Evolutionary conservation across 1,140 invertebrate species (phyloP).

Genomic region (Dermatophagoides farinae): DNA sequence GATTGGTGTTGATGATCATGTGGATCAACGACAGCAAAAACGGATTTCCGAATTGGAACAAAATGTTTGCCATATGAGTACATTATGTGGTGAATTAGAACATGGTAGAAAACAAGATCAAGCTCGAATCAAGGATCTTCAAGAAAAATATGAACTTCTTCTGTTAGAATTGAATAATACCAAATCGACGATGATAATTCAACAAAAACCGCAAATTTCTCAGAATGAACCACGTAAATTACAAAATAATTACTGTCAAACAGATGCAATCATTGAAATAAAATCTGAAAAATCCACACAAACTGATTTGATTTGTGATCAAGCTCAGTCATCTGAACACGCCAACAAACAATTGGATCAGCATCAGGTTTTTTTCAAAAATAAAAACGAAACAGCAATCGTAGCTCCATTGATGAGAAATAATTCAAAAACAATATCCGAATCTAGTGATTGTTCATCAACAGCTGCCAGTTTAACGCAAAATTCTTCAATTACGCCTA

Average conservation of each 20-base stretch:
- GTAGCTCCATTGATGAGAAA: background rate
- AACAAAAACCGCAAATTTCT: background rate
- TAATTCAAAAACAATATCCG: background rate
- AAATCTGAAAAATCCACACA: background rate
- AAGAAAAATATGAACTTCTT: conserved; percentile 3
- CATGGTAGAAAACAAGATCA: conserved; percentile 3
- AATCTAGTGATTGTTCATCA: background rate
- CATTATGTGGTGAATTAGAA: conserved; percentile 15
- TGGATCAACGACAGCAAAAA: conserved; percentile 9
- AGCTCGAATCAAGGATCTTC: background rate
- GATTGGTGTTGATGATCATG: background rate
- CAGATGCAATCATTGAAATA: background rate
- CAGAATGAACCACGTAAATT: background rate
- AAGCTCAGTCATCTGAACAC: background rate
- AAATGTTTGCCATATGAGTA: conserved; percentile 14
- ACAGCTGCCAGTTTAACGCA: background rate
- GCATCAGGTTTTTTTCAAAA: too few relatives aligned
- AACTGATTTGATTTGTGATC: background rate
- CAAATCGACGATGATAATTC: background rate
- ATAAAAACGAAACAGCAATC: conserved; percentile 8
- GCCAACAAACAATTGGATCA: background rate
- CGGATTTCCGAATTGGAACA: conserved; percentile 9
- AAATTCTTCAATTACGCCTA: too few relatives aligned
- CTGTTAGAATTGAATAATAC: background rate
- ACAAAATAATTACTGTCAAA: background rate